These are phyloP conservation scores for Zaprionus lineosus DNA, from an alignment of 2,888 invertebrate genomes.

Conservation along the genomic window DNA sequence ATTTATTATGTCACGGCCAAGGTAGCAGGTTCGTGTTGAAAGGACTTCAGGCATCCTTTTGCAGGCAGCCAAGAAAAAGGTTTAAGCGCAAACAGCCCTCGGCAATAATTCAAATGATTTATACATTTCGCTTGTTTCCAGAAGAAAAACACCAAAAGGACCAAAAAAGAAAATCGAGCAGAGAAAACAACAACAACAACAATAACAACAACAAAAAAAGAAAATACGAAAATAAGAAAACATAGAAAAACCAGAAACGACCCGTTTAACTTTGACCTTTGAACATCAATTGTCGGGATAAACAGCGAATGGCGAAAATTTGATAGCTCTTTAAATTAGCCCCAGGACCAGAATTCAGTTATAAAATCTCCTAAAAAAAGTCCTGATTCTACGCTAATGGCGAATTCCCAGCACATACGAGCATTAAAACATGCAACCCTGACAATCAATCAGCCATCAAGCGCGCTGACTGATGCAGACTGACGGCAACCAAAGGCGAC, in stretches of 20 bases:
- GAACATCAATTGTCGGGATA: slow-evolving; percentile 57
- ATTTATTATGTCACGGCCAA: slow-evolving; percentile 57
- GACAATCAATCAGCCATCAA: slow-evolving; percentile 44
- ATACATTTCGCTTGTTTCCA: slow-evolving; percentile 40
- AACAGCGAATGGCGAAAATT: slow-evolving; percentile 35
- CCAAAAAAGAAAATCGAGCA: background rate
- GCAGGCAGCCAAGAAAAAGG: slow-evolving; percentile 41
- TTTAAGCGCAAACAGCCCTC: slow-evolving; percentile 37
- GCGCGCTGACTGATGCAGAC: slow-evolving; percentile 23
- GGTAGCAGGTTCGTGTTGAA: slow-evolving; percentile 53
- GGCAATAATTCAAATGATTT: slow-evolving; percentile 64
- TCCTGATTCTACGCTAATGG: slow-evolving; percentile 42
- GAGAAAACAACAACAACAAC: background rate
- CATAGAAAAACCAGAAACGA: slow-evolving; percentile 27
- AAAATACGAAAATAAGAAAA: slow-evolving; percentile 28
- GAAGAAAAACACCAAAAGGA: background rate
- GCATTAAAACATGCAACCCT: too few relatives aligned
- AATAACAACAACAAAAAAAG: slow-evolving; percentile 1
- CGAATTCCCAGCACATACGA: slow-evolving; percentile 7
- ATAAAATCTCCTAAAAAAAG: slow-evolving; percentile 1
- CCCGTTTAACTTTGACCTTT: slow-evolving; percentile 55
- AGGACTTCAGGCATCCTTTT: slow-evolving; percentile 44
- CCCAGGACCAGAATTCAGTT: slow-evolving; percentile 5
- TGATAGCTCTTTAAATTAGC: slow-evolving; percentile 46
- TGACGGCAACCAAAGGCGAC: slow-evolving; percentile 15